Evolutionary conservation across 2,888 invertebrate species (phyloP).

Genomic region (Allacma fusca): DNA sequence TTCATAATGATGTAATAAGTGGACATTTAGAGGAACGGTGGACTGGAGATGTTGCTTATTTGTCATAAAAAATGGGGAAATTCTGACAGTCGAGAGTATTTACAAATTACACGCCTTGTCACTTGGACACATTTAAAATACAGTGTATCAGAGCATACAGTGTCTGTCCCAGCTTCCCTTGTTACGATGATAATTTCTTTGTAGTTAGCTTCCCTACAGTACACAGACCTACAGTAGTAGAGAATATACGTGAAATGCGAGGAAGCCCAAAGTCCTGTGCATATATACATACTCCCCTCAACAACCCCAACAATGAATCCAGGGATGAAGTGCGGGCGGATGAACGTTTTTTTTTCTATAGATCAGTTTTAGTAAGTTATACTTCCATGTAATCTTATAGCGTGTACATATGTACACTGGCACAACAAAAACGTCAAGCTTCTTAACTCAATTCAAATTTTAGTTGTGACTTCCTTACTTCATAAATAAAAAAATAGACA

Average conservation of each 20-base stretch:
- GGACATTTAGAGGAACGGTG: constrained; percentile 27
- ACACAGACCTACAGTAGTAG: too few species aligned
- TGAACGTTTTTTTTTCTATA: neutral
- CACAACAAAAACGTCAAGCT: neutral
- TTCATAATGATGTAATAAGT: constrained; percentile 35
- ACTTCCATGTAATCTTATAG: too few species aligned
- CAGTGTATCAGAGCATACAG: constrained; percentile 41
- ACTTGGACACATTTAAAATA: constrained; percentile 47
- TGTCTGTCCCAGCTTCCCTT: neutral
- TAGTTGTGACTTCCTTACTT: neutral
- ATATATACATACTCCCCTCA: too few species aligned
- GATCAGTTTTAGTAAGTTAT: too few species aligned
- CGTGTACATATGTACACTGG: too few species aligned
- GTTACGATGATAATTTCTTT: constrained; percentile 7
- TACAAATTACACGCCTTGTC: constrained; percentile 60
- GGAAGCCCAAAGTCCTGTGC: too few species aligned
- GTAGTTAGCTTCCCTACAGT: too few species aligned
- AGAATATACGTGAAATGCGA: too few species aligned
- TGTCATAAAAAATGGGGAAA: constrained; percentile 39
- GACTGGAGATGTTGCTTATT: neutral
- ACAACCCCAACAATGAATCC: neutral
- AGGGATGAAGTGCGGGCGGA: neutral
- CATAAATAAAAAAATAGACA: neutral
- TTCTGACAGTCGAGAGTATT: constrained; percentile 54
- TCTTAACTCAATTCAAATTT: constrained; percentile 7